These are phyloP conservation scores for Charaxes varanes DNA, from an alignment of 1,140 invertebrate genomes.

Conservation along the genomic window DNA sequence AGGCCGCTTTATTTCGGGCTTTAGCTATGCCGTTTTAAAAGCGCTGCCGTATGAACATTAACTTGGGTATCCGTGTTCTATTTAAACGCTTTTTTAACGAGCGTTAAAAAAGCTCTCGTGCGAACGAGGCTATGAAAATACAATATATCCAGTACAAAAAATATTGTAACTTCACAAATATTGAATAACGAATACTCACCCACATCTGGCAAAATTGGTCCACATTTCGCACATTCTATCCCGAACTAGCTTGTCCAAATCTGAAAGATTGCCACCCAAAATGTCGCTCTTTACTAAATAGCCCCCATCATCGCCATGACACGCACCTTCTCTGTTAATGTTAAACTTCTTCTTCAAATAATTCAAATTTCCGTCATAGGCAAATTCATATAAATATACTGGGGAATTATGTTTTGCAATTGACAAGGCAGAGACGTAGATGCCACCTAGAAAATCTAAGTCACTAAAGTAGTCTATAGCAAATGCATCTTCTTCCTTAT, in stretches of 20 bases:
- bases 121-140: too few relatives aligned
- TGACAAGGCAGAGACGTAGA: slow-evolving; percentile 41
- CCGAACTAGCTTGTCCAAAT: slow-evolving; percentile 41
- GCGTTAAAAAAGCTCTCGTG: too few relatives aligned
- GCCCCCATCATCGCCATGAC: slow-evolving; percentile 59
- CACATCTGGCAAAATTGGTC: slow-evolving; percentile 72
- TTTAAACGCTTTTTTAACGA: too few relatives aligned
- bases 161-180: too few relatives aligned
- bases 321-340: slow-evolving; percentile 44
- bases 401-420: slow-evolving; percentile 46
- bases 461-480: slow-evolving; percentile 63
- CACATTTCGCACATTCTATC: slow-evolving; percentile 64
- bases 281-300: slow-evolving; percentile 44
- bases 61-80: too few relatives aligned
- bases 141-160: too few relatives aligned
- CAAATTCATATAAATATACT: slow-evolving; percentile 64
- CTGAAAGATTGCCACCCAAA: slow-evolving; percentile 31
- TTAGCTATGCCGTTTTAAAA: too few relatives aligned
- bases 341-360: slow-evolving; percentile 45
- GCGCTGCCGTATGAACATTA: too few relatives aligned
- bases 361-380: slow-evolving; percentile 60
- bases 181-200: slow-evolving; percentile 36
- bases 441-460: slow-evolving; percentile 55
- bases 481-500: slow-evolving; percentile 42
- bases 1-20: too few relatives aligned